These are phyloP conservation scores for Galbula dea DNA, from an alignment of 2,113 vertebrate species.

Conservation along the genomic window DNA sequence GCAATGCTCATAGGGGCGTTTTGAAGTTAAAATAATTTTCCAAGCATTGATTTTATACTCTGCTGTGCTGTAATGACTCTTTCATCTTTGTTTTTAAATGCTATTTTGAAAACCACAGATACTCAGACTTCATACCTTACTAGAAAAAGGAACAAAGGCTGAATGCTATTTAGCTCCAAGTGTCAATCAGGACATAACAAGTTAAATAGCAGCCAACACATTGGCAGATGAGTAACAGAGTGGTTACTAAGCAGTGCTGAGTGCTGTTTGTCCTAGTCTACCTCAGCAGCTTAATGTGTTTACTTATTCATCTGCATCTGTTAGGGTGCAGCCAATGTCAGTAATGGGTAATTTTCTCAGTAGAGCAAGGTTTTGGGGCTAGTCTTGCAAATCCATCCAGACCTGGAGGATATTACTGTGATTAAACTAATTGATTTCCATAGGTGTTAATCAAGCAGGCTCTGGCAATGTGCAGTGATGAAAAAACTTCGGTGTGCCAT, in stretches of 20 bases:
- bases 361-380: constrained; percentile 47
- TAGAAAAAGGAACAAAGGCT: constrained; percentile 37
- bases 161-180: constrained; percentile 17
- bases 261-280: constrained; percentile 47
- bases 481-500: not conserved
- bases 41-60: constrained; percentile 5
- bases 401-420: constrained; percentile 19
- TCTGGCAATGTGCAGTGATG: not conserved
- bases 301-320: constrained; percentile 70
- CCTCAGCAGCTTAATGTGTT: constrained; percentile 61
- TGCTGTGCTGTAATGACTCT: not conserved
- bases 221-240: constrained; percentile 54
- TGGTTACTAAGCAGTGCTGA: constrained; percentile 55
- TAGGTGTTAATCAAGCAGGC: constrained; percentile 32
- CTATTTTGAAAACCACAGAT: constrained; percentile 19
- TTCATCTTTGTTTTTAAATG: constrained; percentile 38
- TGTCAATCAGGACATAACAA: constrained; percentile 53
- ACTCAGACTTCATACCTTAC: constrained; percentile 38
- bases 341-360: constrained; percentile 39
- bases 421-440: constrained; percentile 61
- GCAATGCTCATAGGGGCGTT: not conserved
- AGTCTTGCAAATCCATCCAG: constrained; percentile 1
- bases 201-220: constrained; percentile 60
- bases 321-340: constrained; percentile 53
- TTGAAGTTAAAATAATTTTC: constrained; percentile 35